A percentile compares a stretch with the other conserved stretches of the same genome.
phyloP scores from a whole-genome alignment of 2,888 invertebrate species.

The Eumerus sabulonum region DNA sequence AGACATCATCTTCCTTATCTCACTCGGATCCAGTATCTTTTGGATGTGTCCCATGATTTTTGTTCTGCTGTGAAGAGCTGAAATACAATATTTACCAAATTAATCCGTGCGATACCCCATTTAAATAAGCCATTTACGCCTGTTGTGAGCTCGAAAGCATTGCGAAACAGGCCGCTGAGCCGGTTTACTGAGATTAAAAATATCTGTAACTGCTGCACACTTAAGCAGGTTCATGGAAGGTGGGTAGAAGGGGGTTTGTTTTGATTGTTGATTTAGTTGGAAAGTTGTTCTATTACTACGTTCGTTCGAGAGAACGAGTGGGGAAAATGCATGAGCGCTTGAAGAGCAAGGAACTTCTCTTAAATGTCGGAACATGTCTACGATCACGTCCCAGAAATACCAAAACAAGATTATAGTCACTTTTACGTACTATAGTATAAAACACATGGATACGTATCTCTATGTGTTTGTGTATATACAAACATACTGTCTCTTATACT shows the following conservation, averaged over 20 bases:
- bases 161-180: conserved; percentile 56
- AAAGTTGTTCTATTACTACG: conserved; percentile 43
- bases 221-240: conserved; percentile 47
- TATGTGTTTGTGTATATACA: no score
- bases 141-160: conserved; percentile 41
- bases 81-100: no score
- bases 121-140: neutral
- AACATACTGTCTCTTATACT: no score
- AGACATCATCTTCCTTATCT: no score
- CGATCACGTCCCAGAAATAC: conserved; percentile 40
- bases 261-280: conserved; percentile 49
- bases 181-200: conserved; percentile 61
- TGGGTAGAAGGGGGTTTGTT: conserved; percentile 37
- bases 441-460: no score
- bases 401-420: conserved; percentile 6
- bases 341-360: conserved; percentile 27
- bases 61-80: no score
- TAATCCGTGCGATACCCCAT: no score
- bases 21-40: no score
- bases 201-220: conserved; percentile 26
- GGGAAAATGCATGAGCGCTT: neutral
- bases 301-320: neutral
- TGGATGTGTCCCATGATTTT: no score
- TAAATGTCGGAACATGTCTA: conserved; percentile 15
- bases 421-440: no score